phyloP scores from a whole-genome alignment of 2,113 vertebrate genomes.

The Corythoichthys intestinalis region DNA sequence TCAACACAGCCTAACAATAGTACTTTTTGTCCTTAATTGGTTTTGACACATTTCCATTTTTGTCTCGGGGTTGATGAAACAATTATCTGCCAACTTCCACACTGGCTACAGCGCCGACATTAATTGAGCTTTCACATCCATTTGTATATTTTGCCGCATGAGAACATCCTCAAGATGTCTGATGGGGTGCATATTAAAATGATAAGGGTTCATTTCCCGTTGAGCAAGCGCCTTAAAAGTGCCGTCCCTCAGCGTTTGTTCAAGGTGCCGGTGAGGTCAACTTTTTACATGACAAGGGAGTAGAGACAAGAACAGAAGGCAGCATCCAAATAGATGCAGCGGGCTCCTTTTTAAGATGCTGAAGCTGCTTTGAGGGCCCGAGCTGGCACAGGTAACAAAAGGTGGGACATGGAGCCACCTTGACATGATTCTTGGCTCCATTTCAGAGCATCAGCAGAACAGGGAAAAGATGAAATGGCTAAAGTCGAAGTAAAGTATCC shows the following conservation, averaged over 20 bases:
- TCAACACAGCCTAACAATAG: background rate
- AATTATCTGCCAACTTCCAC: background rate
- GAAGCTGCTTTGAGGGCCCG: conserved; percentile 37
- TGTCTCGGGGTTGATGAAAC: background rate
- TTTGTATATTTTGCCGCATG: background rate
- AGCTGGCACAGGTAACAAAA: conserved; percentile 40
- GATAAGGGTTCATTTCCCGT: conserved; percentile 1
- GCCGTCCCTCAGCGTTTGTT: conserved; percentile 9
- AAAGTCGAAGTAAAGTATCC: conserved; percentile 19
- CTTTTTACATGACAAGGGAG: conserved; percentile 17
- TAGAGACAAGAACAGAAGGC: conserved; percentile 7
- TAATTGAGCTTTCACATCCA: background rate
- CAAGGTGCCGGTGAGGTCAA: conserved; percentile 21
- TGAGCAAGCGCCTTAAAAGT: background rate
- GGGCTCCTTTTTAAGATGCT: conserved; percentile 45
- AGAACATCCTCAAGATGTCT: background rate
- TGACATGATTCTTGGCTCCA: conserved; percentile 46
- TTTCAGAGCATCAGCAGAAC: conserved; percentile 49
- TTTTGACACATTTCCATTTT: conserved; percentile 5
- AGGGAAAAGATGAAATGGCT: conserved; percentile 17
- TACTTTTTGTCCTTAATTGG: background rate
- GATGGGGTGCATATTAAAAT: background rate
- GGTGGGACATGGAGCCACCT: conserved; percentile 47
- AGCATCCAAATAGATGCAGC: conserved; percentile 37
- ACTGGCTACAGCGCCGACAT: background rate